These are phyloP conservation scores for Danaus chrysippus DNA, from an alignment of 2,888 invertebrate genomes.

Conservation along the genomic window DNA sequence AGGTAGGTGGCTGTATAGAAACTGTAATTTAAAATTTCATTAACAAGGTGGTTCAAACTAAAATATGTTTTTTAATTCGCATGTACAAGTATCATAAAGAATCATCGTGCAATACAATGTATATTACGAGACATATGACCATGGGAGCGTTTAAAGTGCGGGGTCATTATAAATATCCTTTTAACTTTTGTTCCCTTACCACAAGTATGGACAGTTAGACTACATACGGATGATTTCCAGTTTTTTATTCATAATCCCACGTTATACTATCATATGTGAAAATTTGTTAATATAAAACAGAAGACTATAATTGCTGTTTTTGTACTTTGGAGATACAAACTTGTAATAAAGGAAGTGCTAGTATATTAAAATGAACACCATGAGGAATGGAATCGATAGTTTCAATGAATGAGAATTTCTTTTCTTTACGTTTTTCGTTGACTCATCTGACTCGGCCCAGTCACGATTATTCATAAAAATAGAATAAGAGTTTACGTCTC, in stretches of 20 bases:
- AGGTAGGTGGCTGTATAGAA: too few species aligned
- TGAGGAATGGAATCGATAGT: conserved; percentile 9
- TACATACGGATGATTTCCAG: too few species aligned
- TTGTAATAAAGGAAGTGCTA: background rate
- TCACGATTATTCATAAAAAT: background rate
- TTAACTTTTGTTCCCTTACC: conserved; percentile 5
- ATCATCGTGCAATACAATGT: background rate
- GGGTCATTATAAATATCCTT: conserved; percentile 13
- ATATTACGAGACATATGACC: conserved; percentile 4
- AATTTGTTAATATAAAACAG: too few species aligned
- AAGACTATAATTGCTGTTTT: too few species aligned
- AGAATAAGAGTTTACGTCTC: background rate
- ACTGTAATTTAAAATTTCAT: too few species aligned
- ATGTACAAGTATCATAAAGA: background rate
- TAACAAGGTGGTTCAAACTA: too few species aligned
- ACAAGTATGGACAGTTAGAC: too few species aligned
- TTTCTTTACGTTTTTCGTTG: conserved; percentile 11
- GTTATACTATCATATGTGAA: too few species aligned
- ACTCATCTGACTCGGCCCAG: background rate
- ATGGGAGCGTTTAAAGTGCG: conserved; percentile 9
- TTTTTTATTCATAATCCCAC: too few species aligned
- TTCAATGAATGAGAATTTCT: conserved; percentile 10
- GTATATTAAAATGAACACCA: conserved; percentile 10
- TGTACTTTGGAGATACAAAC: too few species aligned
- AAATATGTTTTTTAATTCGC: conserved; percentile 1